Conservation (phyloP, 1,140 invertebrate genomes). For the Eumaeus atala region DNA sequence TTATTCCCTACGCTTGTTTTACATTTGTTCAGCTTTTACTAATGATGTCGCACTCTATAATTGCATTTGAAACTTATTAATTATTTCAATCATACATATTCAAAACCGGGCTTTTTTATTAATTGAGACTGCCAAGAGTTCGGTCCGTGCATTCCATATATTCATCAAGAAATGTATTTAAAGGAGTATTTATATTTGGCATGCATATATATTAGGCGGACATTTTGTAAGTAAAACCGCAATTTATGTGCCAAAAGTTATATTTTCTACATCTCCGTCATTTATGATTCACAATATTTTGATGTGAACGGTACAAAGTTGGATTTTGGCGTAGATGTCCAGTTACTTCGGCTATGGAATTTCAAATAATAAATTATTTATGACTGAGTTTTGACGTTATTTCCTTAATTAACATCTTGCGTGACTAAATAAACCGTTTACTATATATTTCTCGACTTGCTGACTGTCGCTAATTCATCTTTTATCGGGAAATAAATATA, state of each 20-base stretch:
- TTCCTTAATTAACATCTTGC: too few relatives aligned
- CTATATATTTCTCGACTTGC: too few relatives aligned
- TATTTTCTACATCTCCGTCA: constrained; percentile 55
- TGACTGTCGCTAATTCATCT: too few relatives aligned
- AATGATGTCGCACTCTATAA: constrained; percentile 10
- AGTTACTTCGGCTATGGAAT: constrained; percentile 9
- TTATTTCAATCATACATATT: constrained; percentile 16
- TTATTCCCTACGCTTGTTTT: constrained; percentile 5
- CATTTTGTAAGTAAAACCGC: constrained; percentile 39
- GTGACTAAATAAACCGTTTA: too few relatives aligned
- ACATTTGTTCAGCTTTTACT: constrained; percentile 13
- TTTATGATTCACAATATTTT: constrained; percentile 39
- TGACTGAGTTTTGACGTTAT: neutral
- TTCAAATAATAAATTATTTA: constrained; percentile 6
- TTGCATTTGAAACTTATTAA: constrained; percentile 8
- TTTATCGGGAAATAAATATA: too few relatives aligned
- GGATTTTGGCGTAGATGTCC: constrained; percentile 7
- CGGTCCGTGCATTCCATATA: constrained; percentile 5
- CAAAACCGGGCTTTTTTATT: constrained; percentile 5
- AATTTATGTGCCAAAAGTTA: constrained; percentile 51
- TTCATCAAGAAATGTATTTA: constrained; percentile 28
- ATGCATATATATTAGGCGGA: constrained; percentile 32
- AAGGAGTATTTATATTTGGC: constrained; percentile 43
- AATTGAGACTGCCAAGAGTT: constrained; percentile 20
- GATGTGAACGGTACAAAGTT: constrained; percentile 4